These are phyloP conservation scores for Falco concolor DNA, from an alignment of 2,797 vertebrate genomes.

Conservation along the genomic window DNA sequence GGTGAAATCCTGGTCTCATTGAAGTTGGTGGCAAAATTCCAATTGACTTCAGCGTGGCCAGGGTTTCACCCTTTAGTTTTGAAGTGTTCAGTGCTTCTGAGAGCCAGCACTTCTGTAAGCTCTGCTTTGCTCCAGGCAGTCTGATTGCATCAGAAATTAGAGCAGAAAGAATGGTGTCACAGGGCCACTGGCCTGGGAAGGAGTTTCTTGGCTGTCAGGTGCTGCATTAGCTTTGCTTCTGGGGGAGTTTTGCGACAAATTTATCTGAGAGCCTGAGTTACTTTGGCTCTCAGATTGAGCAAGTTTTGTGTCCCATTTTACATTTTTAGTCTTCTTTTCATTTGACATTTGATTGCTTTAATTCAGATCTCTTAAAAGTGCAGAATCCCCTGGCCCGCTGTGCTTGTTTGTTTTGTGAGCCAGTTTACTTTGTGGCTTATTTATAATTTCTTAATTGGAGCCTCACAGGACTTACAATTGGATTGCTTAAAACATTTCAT, in stretches of 20 bases:
- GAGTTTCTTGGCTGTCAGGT: slow-evolving; percentile 37
- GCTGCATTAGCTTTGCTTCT: slow-evolving; percentile 2
- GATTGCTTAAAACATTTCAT: neutral
- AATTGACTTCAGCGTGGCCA: neutral
- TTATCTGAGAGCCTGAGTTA: neutral
- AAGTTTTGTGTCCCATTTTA: neutral
- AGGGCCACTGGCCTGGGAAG: slow-evolving; percentile 19
- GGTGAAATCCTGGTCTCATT: neutral
- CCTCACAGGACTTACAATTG: neutral
- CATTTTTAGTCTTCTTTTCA: neutral
- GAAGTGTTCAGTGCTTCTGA: slow-evolving; percentile 20
- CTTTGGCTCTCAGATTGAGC: neutral
- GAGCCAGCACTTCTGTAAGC: slow-evolving; percentile 17
- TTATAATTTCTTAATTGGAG: slow-evolving; percentile 6
- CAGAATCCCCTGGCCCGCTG: neutral
- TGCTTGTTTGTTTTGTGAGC: neutral
- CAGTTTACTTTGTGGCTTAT: neutral
- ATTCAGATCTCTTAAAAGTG: neutral
- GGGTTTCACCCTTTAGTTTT: slow-evolving; percentile 35
- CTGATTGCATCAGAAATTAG: slow-evolving; percentile 45
- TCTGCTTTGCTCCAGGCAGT: slow-evolving; percentile 28
- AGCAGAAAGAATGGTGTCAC: slow-evolving; percentile 51
- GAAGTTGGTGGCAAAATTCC: slow-evolving; percentile 26
- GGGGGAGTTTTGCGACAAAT: neutral
- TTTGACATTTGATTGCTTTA: neutral